Conservation (phyloP, 2,797 vertebrate genomes). For the Percopsis omiscomaycus region DNA sequence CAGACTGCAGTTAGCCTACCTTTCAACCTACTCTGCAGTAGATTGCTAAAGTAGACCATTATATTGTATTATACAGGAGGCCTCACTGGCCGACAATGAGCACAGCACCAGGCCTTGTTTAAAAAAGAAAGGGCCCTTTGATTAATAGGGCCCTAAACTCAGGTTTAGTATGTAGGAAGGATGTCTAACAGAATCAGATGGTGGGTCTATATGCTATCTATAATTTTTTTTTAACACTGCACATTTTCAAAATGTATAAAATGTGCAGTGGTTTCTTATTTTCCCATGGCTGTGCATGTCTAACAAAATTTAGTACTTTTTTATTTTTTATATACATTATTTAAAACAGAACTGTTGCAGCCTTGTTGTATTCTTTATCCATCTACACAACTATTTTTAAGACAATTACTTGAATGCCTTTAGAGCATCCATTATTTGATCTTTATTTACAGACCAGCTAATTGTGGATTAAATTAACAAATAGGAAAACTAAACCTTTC, state of each 20-base stretch:
- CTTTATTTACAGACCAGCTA: not conserved
- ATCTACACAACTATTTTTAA: not conserved
- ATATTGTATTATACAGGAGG: slow-evolving; percentile 26
- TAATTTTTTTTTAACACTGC: too few species aligned
- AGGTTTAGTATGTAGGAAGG: not conserved
- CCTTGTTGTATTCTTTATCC: too few species aligned
- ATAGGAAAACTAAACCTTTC: not conserved
- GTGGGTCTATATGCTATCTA: too few species aligned
- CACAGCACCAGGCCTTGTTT: slow-evolving; percentile 20
- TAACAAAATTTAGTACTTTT: too few species aligned
- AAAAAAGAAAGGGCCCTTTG: slow-evolving; percentile 21
- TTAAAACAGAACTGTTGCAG: too few species aligned
- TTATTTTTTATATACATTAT: too few species aligned
- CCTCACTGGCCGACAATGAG: slow-evolving; percentile 13
- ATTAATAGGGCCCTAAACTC: slow-evolving; percentile 15
- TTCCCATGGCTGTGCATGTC: too few species aligned
- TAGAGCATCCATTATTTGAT: not conserved
- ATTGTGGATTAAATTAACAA: not conserved
- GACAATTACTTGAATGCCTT: not conserved
- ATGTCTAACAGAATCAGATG: slow-evolving; percentile 1
- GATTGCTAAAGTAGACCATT: slow-evolving; percentile 23
- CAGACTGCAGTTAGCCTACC: slow-evolving; percentile 25
- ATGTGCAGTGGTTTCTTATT: too few species aligned
- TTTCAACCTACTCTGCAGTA: slow-evolving; percentile 19
- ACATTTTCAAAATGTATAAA: too few species aligned